Percentiles rank a stretch among this genome's conserved stretches.
Evolutionary conservation across 2,113 vertebrate genomes (phyloP).

Genomic region (Poecilia latipinna): DNA sequence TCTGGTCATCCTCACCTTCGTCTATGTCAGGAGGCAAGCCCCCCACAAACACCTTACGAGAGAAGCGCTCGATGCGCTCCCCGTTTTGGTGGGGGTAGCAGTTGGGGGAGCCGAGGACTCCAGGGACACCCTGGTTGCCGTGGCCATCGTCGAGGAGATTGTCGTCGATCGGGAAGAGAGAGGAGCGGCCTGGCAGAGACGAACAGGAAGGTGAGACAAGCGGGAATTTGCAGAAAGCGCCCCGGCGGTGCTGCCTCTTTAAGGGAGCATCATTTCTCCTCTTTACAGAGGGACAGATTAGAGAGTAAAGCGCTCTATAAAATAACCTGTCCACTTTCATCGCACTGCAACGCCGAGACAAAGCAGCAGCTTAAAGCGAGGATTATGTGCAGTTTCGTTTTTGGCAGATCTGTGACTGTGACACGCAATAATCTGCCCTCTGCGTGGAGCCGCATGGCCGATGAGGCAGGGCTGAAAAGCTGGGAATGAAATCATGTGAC

Average conservation of each 20-base stretch:
- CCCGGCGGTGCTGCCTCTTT: background rate
- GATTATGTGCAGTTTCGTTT: constrained; percentile 25
- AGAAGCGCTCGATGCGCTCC: constrained; percentile 94
- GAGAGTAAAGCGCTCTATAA: background rate
- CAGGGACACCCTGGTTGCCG: constrained; percentile 87
- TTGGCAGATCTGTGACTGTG: constrained; percentile 19
- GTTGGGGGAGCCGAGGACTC: constrained; percentile 89
- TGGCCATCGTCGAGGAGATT: constrained; percentile 93
- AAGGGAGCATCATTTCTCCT: background rate
- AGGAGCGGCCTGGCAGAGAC: constrained; percentile 88
- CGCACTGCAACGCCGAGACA: constrained; percentile 1
- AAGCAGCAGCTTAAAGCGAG: constrained; percentile 30
- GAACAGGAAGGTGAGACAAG: background rate
- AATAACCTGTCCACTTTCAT: constrained; percentile 17
- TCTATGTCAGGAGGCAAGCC: constrained; percentile 97
- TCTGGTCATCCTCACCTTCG: constrained; percentile 83
- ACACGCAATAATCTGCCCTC: constrained; percentile 5
- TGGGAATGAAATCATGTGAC: background rate
- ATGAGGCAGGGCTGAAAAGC: constrained; percentile 21
- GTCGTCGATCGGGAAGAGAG: constrained; percentile 96
- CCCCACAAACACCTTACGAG: constrained; percentile 97
- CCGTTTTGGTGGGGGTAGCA: constrained; percentile 96
- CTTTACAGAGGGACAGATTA: background rate
- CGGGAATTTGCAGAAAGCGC: background rate
- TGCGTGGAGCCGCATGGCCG: constrained; percentile 17